Evolutionary conservation across 2,113 vertebrate genomes (phyloP).

Genomic region (Origma solitaria): DNA sequence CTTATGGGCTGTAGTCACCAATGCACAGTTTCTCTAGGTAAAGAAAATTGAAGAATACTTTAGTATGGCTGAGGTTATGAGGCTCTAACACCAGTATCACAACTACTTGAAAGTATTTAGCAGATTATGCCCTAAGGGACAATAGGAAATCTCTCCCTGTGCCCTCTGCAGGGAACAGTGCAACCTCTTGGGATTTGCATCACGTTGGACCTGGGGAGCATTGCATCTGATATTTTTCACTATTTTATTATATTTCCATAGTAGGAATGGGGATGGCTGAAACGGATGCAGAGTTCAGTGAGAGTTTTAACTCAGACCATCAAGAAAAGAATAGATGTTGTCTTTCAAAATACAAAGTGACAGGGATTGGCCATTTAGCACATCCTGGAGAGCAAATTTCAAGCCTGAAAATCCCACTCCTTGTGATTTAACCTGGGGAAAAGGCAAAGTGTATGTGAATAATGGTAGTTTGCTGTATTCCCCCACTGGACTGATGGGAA

Average conservation of each 20-base stretch:
- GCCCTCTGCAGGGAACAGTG: background rate
- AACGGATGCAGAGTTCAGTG: background rate
- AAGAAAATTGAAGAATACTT: background rate
- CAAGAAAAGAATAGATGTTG: background rate
- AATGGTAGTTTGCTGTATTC: background rate
- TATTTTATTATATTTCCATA: fast-evolving
- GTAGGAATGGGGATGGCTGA: background rate
- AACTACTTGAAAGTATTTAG: background rate
- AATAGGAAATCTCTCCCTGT: background rate
- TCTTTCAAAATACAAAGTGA: background rate
- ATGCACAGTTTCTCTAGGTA: background rate
- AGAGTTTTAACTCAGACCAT: background rate
- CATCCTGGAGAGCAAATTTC: background rate
- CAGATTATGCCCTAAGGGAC: background rate
- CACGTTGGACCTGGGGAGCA: fast-evolving
- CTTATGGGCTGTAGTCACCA: background rate
- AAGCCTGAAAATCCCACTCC: background rate
- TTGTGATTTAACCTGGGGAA: background rate
- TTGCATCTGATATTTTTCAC: background rate
- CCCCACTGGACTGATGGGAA: background rate
- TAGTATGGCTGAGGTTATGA: background rate
- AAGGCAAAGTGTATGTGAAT: background rate
- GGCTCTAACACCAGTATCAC: background rate
- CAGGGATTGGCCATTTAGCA: background rate
- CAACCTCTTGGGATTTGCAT: fast-evolving